Evolutionary conservation across 2,797 vertebrate genomes (phyloP).

Genomic region (Microctenopoma stevenorrisi): DNA sequence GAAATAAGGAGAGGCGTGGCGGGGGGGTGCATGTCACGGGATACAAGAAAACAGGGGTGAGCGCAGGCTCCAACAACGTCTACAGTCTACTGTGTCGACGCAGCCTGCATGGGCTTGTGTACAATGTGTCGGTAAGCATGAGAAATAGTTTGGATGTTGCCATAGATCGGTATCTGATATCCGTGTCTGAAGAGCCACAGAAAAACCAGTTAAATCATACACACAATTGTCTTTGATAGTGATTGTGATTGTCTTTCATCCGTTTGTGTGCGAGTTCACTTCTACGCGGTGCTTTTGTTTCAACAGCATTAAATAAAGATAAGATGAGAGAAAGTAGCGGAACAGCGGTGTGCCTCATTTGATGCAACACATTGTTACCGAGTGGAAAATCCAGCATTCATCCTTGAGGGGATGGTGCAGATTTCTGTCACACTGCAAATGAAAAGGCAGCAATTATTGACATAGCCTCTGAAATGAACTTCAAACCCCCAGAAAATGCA

Average conservation of each 20-base stretch:
- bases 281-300: constrained; percentile 21
- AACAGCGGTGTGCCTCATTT: constrained; percentile 25
- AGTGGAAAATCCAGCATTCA: constrained; percentile 17
- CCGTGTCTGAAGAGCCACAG: background rate
- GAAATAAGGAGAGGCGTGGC: constrained; percentile 62
- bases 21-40: constrained; percentile 33
- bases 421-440: constrained; percentile 35
- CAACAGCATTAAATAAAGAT: constrained; percentile 25
- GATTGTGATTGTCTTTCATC: constrained; percentile 28
- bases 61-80: background rate
- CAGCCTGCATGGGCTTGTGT: background rate
- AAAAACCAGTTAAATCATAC: constrained; percentile 16
- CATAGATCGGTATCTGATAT: background rate
- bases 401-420: background rate
- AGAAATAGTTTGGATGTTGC: background rate
- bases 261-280: constrained; percentile 6
- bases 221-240: background rate
- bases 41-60: constrained; percentile 17
- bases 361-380: constrained; percentile 30
- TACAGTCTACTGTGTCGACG: background rate
- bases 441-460: constrained; percentile 34
- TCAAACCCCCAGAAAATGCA: background rate
- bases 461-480: constrained; percentile 12
- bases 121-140: background rate
- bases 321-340: background rate